Conservation (phyloP, 1,140 invertebrate species). For the Drosophila fuyamai region DNA sequence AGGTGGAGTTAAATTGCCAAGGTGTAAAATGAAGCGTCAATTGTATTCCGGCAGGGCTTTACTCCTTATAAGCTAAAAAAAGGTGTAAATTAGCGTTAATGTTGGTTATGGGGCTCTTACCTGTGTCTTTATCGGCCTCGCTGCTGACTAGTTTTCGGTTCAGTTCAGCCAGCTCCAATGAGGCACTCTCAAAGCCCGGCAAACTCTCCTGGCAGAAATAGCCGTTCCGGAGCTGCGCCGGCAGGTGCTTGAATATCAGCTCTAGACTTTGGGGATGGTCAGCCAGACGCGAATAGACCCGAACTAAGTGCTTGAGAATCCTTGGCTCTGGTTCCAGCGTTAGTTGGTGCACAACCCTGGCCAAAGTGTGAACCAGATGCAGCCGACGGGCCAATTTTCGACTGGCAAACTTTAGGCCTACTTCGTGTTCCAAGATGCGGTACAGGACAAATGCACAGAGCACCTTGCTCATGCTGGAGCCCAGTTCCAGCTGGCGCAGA, state of each 20-base stretch:
- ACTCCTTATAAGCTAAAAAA: background rate
- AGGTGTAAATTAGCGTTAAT: background rate
- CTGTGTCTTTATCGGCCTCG: background rate
- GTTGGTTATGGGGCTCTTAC: background rate
- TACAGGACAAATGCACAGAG: conserved; percentile 23
- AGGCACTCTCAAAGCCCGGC: conserved; percentile 13
- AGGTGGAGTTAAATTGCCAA: conserved; percentile 34
- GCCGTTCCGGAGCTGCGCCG: conserved; percentile 96
- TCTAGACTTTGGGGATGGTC: conserved; percentile 97
- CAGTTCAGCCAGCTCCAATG: conserved; percentile 8
- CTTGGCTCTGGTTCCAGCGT: conserved; percentile 97
- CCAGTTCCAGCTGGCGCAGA: conserved; percentile 30
- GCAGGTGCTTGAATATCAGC: conserved; percentile 96
- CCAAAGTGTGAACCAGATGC: conserved; percentile 80
- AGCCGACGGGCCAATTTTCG: conserved; percentile 12
- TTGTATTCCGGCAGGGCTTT: conserved; percentile 18
- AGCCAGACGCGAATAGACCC: conserved; percentile 97
- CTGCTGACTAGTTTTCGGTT: conserved; percentile 21
- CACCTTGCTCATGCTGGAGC: conserved; percentile 35
- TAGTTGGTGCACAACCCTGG: conserved; percentile 98
- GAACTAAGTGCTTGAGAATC: conserved; percentile 97
- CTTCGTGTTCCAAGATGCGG: conserved; percentile 31
- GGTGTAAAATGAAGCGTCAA: conserved; percentile 60
- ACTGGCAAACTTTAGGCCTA: conserved; percentile 35
- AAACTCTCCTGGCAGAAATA: conserved; percentile 93